Evolutionary conservation across 2,888 invertebrate species (phyloP), one percentile per base, ranked within the genome.

Genomic region (Mycalesis mineus): DNA sequence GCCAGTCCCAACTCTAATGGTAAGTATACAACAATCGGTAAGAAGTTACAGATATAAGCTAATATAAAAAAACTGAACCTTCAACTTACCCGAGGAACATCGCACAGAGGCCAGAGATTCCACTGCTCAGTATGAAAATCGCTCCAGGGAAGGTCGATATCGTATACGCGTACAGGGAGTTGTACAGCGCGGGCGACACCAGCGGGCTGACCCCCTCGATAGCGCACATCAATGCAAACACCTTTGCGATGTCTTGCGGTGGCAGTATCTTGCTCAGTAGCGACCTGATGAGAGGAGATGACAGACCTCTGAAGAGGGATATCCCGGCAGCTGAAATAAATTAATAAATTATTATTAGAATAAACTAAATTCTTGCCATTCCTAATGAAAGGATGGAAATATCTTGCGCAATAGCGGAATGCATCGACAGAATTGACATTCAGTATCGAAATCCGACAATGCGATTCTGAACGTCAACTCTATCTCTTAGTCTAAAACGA

Each of bases 151-250:
- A 91, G 0, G 77, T 78, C 0, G 78, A 68, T 17, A 93, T 76
- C 0, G 94, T 93, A 14, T 71, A 73, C 42, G 90, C 90, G 70
- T 95, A 95, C 28, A 95, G 75, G 0, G 91, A 75, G 31, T 92
- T 93, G 74, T 93, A 95, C 1, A 94, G 63, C 0, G 93, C 91
- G 1, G 93, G 90, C 0, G 93, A 90, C 11, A 92, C 71, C 49
- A 95, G 82, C 5, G 93, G 93, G 33, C 92, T 88, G 9, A 86
- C 31, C 17, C 93, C 92, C 77, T 95, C 95, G 47, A 94, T 73
- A 6, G 92, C 91, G 22, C 93, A 91, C 73, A 93, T 91, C 48
- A 95, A 79, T 0, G 95, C 92, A 72, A 94, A 95, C 28, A 94
- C 91, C 82, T 94, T 93, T 2, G 93, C 94, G 80, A 91, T 85